Percentiles rank a stretch among this genome's conserved stretches.
Evolutionary conservation across 1,140 invertebrate genomes (phyloP).

Genomic region (Dinoponera quadriceps): DNA sequence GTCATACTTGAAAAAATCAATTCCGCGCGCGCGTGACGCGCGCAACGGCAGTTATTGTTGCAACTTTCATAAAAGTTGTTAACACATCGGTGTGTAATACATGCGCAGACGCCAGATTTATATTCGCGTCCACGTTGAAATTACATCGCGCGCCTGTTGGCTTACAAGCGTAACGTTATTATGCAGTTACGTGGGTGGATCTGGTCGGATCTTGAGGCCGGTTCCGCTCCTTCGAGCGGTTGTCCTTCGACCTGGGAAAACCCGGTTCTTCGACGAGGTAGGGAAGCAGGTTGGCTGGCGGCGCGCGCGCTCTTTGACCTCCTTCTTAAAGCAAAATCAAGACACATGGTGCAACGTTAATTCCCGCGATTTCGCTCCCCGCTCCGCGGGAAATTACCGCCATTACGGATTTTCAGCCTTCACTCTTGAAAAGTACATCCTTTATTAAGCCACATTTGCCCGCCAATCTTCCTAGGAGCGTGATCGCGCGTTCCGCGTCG

Average conservation of each 20-base stretch:
- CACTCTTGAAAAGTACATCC: conserved; percentile 45
- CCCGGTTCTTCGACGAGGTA: conserved; percentile 34
- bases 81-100: not conserved
- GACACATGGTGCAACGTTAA: conserved; percentile 60
- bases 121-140: not conserved
- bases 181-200: conserved; percentile 27
- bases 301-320: conserved; percentile 51
- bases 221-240: conserved; percentile 8
- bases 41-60: too few species aligned
- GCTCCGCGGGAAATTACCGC: conserved; percentile 31
- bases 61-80: too few species aligned
- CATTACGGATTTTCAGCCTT: conserved; percentile 32
- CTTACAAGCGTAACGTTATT: conserved; percentile 35
- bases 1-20: too few species aligned
- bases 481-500: not conserved
- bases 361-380: conserved; percentile 7
- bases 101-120: not conserved
- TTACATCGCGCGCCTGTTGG: not conserved
- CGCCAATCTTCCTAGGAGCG: conserved; percentile 2
- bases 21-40: too few species aligned
- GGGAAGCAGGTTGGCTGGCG: not conserved
- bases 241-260: conserved; percentile 70
- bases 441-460: conserved; percentile 38
- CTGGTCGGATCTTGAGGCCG: conserved; percentile 11
- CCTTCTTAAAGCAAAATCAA: conserved; percentile 50